Evolutionary conservation across 2,113 vertebrate genomes (phyloP).

Genomic region (Peromyscus leucopus): DNA sequence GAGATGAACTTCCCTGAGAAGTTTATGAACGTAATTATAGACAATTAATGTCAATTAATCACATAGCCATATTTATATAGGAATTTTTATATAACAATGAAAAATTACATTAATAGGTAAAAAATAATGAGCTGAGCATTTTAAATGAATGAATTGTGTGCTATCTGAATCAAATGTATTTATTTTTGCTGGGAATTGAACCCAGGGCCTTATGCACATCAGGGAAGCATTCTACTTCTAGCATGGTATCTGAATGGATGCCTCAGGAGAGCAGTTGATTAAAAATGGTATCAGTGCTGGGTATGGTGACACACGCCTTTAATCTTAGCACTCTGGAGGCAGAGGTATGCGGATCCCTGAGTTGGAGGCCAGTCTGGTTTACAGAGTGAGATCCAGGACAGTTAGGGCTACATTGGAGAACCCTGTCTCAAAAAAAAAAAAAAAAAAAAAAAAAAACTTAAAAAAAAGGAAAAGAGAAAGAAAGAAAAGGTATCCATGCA

Average conservation of each 20-base stretch:
- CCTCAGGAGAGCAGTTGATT: background rate
- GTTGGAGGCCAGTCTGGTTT: background rate
- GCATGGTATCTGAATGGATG: constrained; percentile 29
- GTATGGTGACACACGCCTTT: background rate
- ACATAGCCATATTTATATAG: constrained; percentile 15
- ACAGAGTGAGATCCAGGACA: background rate
- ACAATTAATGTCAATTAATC: background rate
- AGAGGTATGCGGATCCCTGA: background rate
- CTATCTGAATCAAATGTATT: background rate
- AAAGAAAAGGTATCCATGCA: background rate
- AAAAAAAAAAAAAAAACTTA: too few species aligned
- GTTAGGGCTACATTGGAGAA: background rate
- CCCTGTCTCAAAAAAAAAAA: too few species aligned
- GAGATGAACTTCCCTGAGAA: background rate
- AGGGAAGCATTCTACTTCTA: background rate
- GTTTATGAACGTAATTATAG: background rate
- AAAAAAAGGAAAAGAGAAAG: too few species aligned
- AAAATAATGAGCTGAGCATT: constrained; percentile 12
- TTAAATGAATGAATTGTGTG: background rate
- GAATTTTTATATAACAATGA: background rate
- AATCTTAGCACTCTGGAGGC: background rate
- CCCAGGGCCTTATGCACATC: background rate
- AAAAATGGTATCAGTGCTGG: background rate
- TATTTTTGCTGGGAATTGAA: background rate
- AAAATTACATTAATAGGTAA: background rate